Evolutionary conservation across 2,888 invertebrate genomes (phyloP).

Genomic region (Tinea semifulvella): DNA sequence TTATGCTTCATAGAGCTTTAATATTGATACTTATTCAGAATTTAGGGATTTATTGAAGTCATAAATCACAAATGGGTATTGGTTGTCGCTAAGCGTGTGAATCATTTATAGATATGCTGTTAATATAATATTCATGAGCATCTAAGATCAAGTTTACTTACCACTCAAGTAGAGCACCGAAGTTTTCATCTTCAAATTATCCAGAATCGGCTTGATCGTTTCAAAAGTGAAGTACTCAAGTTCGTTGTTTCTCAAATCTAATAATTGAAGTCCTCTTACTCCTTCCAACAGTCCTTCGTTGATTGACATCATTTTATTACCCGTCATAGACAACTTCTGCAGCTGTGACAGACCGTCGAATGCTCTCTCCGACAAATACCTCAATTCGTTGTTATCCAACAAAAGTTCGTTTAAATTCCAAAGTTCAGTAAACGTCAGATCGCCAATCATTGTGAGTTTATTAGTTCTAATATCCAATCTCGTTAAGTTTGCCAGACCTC

Average conservation of each 20-base stretch:
- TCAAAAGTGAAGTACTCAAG: constrained; percentile 79
- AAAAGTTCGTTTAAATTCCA: constrained; percentile 77
- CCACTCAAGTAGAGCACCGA: constrained; percentile 56
- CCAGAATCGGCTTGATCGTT: constrained; percentile 78
- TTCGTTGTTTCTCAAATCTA: constrained; percentile 82
- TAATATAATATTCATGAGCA: neutral
- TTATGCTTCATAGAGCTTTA: neutral
- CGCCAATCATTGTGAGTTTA: constrained; percentile 79
- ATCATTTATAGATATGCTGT: neutral
- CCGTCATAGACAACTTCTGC: constrained; percentile 76
- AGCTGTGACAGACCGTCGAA: constrained; percentile 79
- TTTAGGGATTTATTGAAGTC: neutral
- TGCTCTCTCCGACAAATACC: constrained; percentile 79
- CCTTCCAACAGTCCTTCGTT: constrained; percentile 78
- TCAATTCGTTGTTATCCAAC: constrained; percentile 75
- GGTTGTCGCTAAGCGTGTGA: neutral
- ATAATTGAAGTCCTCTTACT: constrained; percentile 75
- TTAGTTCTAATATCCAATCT: constrained; percentile 80
- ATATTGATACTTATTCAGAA: neutral
- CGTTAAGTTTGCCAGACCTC: constrained; percentile 76
- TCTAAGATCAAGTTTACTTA: constrained; percentile 27
- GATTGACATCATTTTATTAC: constrained; percentile 78
- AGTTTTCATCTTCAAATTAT: constrained; percentile 71
- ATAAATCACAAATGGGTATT: neutral
- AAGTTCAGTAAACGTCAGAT: constrained; percentile 81